These are phyloP conservation scores for Pithys albifrons DNA, from an alignment of 2,113 vertebrate genomes.

Conservation along the genomic window DNA sequence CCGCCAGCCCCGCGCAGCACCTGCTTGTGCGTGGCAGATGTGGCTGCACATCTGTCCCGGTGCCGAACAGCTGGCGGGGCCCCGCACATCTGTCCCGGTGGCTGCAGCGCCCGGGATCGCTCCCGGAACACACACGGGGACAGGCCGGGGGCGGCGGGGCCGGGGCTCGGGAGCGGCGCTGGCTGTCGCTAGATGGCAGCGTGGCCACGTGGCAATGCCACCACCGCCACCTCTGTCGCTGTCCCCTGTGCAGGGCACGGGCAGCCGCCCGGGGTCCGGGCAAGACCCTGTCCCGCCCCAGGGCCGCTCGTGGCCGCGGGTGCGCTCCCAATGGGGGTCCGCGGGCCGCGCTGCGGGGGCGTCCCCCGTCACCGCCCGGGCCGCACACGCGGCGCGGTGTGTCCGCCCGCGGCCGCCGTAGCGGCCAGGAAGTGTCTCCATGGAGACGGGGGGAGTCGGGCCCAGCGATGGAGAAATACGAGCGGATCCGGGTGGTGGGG, in stretches of 20 bases:
- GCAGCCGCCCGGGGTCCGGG: neutral
- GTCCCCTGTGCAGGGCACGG: neutral
- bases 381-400: neutral
- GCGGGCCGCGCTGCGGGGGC: too few relatives aligned
- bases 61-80: neutral
- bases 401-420: slow-evolving; percentile 16
- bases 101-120: too few relatives aligned
- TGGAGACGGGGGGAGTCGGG: slow-evolving; percentile 70
- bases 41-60: neutral
- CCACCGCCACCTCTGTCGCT: neutral
- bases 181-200: slow-evolving; percentile 50
- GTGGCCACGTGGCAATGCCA: neutral
- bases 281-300: too few relatives aligned
- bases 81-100: neutral
- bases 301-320: neutral
- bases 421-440: slow-evolving; percentile 72
- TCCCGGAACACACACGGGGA: too few relatives aligned
- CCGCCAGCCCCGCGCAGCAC: accelerated
- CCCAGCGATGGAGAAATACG: slow-evolving; percentile 92
- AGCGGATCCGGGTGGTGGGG: slow-evolving; percentile 95
- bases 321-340: neutral
- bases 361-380: too few relatives aligned
- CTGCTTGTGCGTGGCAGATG: neutral
- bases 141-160: too few relatives aligned
- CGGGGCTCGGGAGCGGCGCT: neutral